Evolutionary conservation across 2,888 invertebrate genomes (phyloP).

Genomic region (Diaprepes abbreviatus): DNA sequence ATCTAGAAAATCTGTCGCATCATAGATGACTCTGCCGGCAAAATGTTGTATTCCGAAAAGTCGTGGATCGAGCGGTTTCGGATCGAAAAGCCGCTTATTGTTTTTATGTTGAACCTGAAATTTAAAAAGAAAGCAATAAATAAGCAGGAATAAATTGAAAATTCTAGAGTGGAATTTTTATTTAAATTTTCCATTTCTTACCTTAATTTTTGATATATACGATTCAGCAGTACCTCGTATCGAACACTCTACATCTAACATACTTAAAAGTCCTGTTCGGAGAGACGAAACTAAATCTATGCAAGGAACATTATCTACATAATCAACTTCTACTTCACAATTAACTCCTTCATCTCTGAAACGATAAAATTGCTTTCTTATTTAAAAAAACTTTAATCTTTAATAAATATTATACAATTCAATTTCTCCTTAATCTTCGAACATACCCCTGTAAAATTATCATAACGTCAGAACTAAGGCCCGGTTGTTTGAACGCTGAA

Average conservation of each 20-base stretch:
- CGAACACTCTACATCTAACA: slow-evolving; percentile 93
- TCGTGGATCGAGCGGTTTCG: slow-evolving; percentile 83
- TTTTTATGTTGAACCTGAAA: slow-evolving; percentile 77
- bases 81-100: slow-evolving; percentile 85
- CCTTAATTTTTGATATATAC: slow-evolving; percentile 84
- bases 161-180: too few relatives aligned
- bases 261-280: slow-evolving; percentile 90
- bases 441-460: too few relatives aligned
- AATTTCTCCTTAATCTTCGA: too few relatives aligned
- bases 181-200: too few relatives aligned
- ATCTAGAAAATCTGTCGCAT: slow-evolving; percentile 89
- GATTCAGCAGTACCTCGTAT: slow-evolving; percentile 85
- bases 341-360: slow-evolving; percentile 49
- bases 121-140: too few relatives aligned
- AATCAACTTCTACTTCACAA: slow-evolving; percentile 83
- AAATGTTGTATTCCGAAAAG: slow-evolving; percentile 94
- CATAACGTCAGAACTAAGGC: too few relatives aligned
- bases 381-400: too few relatives aligned
- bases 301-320: slow-evolving; percentile 95
- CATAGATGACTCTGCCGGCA: slow-evolving; percentile 88
- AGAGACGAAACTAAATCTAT: slow-evolving; percentile 95
- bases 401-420: too few relatives aligned
- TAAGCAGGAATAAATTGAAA: too few relatives aligned
- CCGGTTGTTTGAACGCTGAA: too few relatives aligned
- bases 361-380: too few relatives aligned